phyloP scores from a whole-genome alignment of 2,797 vertebrate genomes.

The Peromyscus melanophrys region DNA sequence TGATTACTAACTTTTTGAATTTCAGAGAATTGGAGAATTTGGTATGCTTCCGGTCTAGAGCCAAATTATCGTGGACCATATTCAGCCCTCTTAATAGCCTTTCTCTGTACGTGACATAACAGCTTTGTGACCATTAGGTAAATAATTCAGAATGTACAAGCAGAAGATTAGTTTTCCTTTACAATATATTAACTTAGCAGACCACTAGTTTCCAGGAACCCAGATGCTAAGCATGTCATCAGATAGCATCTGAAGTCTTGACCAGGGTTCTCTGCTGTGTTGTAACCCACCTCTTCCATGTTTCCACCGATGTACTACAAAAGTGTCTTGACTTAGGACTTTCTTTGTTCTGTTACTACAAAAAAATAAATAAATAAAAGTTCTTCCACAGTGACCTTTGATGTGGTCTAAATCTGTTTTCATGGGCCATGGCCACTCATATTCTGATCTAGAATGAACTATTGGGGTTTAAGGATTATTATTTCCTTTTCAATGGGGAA shows the following conservation, averaged over 20 bases:
- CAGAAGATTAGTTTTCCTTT: not conserved
- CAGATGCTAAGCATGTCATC: not conserved
- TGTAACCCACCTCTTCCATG: not conserved
- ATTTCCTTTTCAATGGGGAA: not conserved
- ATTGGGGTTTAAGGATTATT: not conserved
- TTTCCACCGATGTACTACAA: not conserved
- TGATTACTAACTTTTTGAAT: not conserved
- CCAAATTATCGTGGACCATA: too few relatives aligned
- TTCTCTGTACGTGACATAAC: not conserved
- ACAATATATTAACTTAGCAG: not conserved
- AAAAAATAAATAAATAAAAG: not conserved
- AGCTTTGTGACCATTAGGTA: not conserved
- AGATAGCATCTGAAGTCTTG: not conserved
- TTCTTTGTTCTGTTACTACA: not conserved
- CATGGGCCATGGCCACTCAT: not conserved
- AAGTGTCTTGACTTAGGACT: not conserved
- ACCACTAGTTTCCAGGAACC: not conserved
- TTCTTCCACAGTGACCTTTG: not conserved
- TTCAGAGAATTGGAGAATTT: not conserved
- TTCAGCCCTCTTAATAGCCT: not conserved
- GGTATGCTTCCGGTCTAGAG: not conserved
- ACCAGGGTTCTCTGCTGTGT: not conserved
- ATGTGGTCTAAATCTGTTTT: not conserved
- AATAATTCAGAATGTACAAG: not conserved
- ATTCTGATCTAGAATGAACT: not conserved